Conservation (phyloP, 2,797 vertebrate genomes). For the Knipowitschia caucasica region DNA sequence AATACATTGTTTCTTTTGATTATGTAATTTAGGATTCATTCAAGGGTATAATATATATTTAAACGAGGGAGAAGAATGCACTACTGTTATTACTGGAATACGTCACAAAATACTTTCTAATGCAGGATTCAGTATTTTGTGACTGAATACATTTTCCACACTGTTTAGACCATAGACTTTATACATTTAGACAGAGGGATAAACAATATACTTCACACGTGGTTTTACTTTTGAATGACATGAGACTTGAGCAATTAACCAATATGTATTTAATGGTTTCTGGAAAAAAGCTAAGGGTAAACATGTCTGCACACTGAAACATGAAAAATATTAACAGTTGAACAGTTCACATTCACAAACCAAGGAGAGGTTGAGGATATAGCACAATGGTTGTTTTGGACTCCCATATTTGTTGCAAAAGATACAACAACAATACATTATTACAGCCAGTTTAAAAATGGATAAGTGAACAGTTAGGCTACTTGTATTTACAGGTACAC, state of each 20-base stretch:
- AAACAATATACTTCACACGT: not conserved
- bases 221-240: conserved; percentile 6
- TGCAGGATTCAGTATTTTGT: too few relatives aligned
- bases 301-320: conserved; percentile 77
- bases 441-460: conserved; percentile 37
- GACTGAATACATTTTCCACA: too few relatives aligned
- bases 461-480: conserved; percentile 20
- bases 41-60: too few relatives aligned
- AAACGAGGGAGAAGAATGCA: too few relatives aligned
- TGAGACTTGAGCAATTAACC: conserved; percentile 27
- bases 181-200: conserved; percentile 12
- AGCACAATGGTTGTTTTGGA: conserved; percentile 41
- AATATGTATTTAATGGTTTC: conserved; percentile 58
- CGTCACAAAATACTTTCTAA: too few relatives aligned
- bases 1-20: too few relatives aligned
- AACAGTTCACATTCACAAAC: conserved; percentile 87
- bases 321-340: conserved; percentile 84
- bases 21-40: too few relatives aligned
- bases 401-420: conserved; percentile 9
- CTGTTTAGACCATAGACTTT: too few relatives aligned
- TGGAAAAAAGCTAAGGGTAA: conserved; percentile 64
- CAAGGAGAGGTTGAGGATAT: conserved; percentile 37
- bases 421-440: conserved; percentile 37
- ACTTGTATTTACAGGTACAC: conserved; percentile 19
- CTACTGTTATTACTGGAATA: too few relatives aligned